A percentile compares a stretch with the other conserved stretches of the same genome.
Evolutionary conservation across 2,113 vertebrate genomes (phyloP).

Genomic region (Chascanopsetta lugubris): DNA sequence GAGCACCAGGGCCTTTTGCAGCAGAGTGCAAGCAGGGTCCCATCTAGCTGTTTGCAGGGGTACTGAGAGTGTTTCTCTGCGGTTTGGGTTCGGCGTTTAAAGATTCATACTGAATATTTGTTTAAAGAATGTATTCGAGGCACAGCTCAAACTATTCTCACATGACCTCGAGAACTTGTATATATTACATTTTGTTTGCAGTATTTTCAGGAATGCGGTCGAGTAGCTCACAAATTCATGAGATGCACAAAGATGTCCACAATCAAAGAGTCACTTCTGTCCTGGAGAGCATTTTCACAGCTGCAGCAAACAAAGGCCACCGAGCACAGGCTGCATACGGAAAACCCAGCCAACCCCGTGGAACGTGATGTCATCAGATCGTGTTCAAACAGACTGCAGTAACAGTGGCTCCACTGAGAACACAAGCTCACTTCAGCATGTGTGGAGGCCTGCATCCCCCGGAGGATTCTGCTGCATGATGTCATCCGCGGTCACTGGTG

Average conservation of each 20-base stretch:
- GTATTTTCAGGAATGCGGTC: not conserved
- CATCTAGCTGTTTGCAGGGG: constrained; percentile 5
- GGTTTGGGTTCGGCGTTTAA: not conserved
- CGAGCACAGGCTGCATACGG: not conserved
- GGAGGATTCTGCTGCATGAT: constrained; percentile 18
- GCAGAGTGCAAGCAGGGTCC: not conserved
- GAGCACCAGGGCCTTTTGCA: constrained; percentile 15
- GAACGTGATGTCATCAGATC: constrained; percentile 2
- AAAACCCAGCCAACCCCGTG: not conserved
- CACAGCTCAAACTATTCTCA: not conserved
- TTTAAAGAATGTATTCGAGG: not conserved
- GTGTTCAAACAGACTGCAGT: constrained; percentile 15
- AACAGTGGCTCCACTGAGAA: constrained; percentile 10
- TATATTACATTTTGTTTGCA: not conserved
- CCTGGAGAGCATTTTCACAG: not conserved
- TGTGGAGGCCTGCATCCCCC: not conserved
- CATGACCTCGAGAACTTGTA: not conserved
- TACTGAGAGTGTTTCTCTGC: not conserved
- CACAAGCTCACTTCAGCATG: constrained; percentile 11
- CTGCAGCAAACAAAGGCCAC: constrained; percentile 8
- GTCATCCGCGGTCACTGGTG: constrained; percentile 32
- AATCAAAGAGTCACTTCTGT: constrained; percentile 6
- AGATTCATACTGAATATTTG: not conserved
- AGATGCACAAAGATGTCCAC: not conserved
- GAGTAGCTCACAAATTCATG: not conserved